Evolutionary conservation across 2,113 vertebrate species (phyloP), one percentile per base, ranked within the genome.

Genomic region (Oriolus oriolus): DNA sequence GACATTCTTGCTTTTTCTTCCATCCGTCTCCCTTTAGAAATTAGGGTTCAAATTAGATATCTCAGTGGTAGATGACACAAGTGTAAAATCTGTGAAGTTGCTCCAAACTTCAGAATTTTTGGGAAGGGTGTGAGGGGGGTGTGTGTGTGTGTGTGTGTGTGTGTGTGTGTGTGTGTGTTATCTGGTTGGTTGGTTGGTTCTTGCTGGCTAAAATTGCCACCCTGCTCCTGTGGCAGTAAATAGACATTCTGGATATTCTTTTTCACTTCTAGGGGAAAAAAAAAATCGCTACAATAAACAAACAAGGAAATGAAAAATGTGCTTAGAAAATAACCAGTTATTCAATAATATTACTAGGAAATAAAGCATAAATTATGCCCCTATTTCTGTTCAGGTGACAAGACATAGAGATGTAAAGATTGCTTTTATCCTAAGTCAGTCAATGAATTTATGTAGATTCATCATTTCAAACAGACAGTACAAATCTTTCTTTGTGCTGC

Each of bases 361-460:
- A 84, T 53, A 85, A 92, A 78, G 37, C 57, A 80, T 90, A 86
- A 88, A 96, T 82, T 94, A 75, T 84, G 42, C 59, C 42, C 31
- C n/a, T 87, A 4, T 74, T 74, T 90, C 60, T 95, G 79, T 95
- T 85, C 56, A 81, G 76, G 84, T 92, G 74, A 90, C 84, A 90
- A 64, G 83, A 85, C 12, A 23, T 16, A 73, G 35, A 69, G 75
- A 79, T 93, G 45, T 91, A 78, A 92, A 88, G 74, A 85, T 84
- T 93, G 70, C 68, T 97, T 97, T 98, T 89, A 92, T 97, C 64
- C 65, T 69, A 63, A 94, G 79, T 89, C 33, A 8, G 65, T 94
- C 94, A 82, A 84, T 89, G 95, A 90, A 90, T 96, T 53, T 89
- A 61, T 87, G 96, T 96, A 97, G 91, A 92, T 92, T 95, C 42